These are phyloP conservation scores for Pseudachorutes palmiensis DNA, from an alignment of 1,140 invertebrate genomes.

Conservation along the genomic window DNA sequence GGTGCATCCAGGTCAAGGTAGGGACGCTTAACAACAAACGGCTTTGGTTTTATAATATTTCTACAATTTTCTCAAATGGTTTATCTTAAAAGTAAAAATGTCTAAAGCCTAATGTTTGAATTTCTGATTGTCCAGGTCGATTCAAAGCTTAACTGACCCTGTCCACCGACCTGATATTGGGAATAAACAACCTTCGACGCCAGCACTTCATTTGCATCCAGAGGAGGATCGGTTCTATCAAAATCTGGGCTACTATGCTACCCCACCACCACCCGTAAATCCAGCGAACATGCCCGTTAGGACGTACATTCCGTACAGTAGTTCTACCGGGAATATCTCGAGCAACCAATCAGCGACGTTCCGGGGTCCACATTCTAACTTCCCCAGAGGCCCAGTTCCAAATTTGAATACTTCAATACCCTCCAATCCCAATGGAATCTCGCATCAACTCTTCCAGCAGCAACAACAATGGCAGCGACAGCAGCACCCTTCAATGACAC, in stretches of 20 bases:
- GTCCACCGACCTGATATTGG: conserved; percentile 32
- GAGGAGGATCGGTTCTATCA: conserved; percentile 37
- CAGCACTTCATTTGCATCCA: conserved; percentile 37
- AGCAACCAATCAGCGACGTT: conserved; percentile 30
- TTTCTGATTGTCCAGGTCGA: conserved; percentile 48
- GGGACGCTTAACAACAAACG: no score
- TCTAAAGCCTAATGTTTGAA: no score
- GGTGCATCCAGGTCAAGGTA: conserved; percentile 31
- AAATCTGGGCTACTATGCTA: conserved; percentile 31
- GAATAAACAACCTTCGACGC: conserved; percentile 39
- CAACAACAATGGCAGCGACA: conserved; percentile 38
- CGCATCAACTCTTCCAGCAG: conserved; percentile 35
- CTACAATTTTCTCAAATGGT: no score
- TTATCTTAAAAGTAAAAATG: no score
- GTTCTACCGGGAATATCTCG: conserved; percentile 37
- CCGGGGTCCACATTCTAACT: conserved; percentile 22
- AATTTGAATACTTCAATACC: conserved; percentile 39
- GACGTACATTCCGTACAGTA: conserved; percentile 38
- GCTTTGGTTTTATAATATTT: no score
- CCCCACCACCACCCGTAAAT: conserved; percentile 39
- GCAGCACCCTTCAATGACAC: conserved; percentile 39
- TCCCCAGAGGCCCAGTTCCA: conserved; percentile 29
- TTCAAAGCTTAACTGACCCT: conserved; percentile 51
- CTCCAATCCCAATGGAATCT: conserved; percentile 32
- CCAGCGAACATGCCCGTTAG: conserved; percentile 37